These are phyloP conservation scores for Sebastes dallii DNA, from an alignment of 2,797 vertebrate species.

Conservation along the genomic window DNA sequence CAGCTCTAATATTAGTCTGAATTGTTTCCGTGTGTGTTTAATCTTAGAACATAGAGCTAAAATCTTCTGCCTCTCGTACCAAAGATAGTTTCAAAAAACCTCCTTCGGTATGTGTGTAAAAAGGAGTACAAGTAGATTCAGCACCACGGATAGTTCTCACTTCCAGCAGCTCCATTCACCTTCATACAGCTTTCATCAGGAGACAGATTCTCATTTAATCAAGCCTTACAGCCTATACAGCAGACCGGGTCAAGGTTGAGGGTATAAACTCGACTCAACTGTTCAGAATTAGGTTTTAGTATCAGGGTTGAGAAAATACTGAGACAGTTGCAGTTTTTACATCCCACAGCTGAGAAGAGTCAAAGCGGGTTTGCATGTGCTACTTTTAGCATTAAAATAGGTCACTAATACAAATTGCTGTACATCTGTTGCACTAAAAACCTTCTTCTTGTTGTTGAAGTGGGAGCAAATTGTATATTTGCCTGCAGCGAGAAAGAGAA, in stretches of 20 bases:
- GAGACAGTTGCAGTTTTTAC: not conserved
- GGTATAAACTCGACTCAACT: not conserved
- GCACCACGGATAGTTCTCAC: slow-evolving; percentile 68
- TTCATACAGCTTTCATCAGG: not conserved
- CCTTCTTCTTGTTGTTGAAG: slow-evolving; percentile 2
- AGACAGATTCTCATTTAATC: not conserved
- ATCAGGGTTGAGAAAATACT: not conserved
- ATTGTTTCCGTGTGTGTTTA: slow-evolving; percentile 10
- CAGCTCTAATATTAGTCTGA: not conserved
- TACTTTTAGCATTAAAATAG: slow-evolving; percentile 47
- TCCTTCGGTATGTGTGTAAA: not conserved
- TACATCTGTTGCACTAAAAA: slow-evolving; percentile 16
- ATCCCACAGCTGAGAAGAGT: not conserved
- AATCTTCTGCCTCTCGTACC: not conserved
- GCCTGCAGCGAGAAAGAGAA: slow-evolving; percentile 17
- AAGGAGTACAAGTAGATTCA: slow-evolving; percentile 44
- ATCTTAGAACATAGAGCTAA: not conserved
- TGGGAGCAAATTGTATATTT: slow-evolving; percentile 16
- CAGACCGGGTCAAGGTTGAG: not conserved
- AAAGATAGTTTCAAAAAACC: not conserved
- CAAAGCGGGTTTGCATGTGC: not conserved
- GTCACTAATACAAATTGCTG: slow-evolving; percentile 48
- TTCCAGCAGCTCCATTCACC: not conserved
- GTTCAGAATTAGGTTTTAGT: not conserved
- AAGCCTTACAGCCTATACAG: not conserved